A percentile compares a stretch with the other conserved stretches of the same genome.
These are phyloP conservation scores for Chrysemys picta DNA, from an alignment of 2,113 vertebrate genomes.

Conservation along the genomic window DNA sequence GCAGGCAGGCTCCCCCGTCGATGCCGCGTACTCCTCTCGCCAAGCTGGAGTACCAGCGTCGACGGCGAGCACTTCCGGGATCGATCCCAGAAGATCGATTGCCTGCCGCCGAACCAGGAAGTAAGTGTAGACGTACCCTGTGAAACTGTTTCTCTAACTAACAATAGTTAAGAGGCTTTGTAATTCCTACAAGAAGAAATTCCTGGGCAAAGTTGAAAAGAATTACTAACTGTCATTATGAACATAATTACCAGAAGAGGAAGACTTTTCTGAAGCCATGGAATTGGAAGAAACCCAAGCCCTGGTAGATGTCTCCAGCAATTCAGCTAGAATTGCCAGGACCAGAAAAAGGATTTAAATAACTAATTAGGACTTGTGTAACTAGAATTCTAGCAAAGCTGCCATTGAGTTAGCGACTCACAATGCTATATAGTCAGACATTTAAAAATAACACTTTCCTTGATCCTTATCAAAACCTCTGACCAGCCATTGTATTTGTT, in stretches of 20 bases:
- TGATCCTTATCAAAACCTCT: slow-evolving; percentile 32
- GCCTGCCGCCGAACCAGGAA: too few species aligned
- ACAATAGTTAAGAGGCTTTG: neutral
- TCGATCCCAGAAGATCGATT: too few species aligned
- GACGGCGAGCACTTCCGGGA: too few species aligned
- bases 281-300: neutral
- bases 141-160: neutral
- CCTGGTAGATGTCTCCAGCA: neutral
- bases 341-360: neutral
- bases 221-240: neutral
- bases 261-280: neutral
- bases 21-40: too few species aligned
- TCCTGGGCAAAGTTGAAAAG: neutral
- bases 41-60: too few species aligned
- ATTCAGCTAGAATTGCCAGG: neutral
- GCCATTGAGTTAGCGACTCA: slow-evolving; percentile 12
- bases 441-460: slow-evolving; percentile 41
- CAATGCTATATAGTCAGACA: neutral
- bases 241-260: neutral
- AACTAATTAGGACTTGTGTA: neutral
- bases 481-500: slow-evolving; percentile 18
- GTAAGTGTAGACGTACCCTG: too few species aligned
- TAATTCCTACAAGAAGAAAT: neutral
- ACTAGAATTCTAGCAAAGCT: neutral
- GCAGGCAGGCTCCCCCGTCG: too few species aligned